Base-by-base conservation (phyloP, 2,888 invertebrate genomes). In the Thymelicus acteon region DNA sequence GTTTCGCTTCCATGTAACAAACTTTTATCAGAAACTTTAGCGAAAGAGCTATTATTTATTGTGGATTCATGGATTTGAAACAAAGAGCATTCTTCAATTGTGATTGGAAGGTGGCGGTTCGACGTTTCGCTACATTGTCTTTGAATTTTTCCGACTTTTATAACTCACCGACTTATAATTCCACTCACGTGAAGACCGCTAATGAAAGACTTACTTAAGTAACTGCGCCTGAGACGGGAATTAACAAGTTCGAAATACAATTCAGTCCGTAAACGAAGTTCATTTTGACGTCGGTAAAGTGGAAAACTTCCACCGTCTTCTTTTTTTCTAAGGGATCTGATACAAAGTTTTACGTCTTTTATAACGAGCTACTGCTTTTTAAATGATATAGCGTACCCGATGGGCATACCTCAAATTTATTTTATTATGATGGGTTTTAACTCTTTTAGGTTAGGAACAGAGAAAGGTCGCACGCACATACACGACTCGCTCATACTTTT, bases 191-290 rank as follows among this genome's bases (percentile, higher is more conserved):
- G 90, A 85, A 82, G 83, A 84, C 82, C 87, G 87, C 91, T 93
- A 93, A 93, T 92, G 92, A 93, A 92, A 91, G 90, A 88, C 92
- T 91, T 86, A 87, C 88, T 92, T 90, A 91, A 91, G 88, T 86
- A 87, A 89, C 87, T 84, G 85, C 84, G 85, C 85, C 78, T 82
- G 81, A 88, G 89, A 86, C 88, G 84, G 79, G 90, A 91, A 91
- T 92, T 92, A 91, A 89, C 90, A 93, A 93, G 85, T 92, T 92
- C 81, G 77, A 87, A 92, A 93, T 91, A 92, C 88, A 92, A 93
- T 92, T 91, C 89, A 84, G 86, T 84, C 84, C 85, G 87, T 89
- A 87, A 88, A 89, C 84, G 85, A 90, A 91, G 86, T 91, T 89
- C 86, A 86, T 90, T 91, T 88, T 86, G 88, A 87, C 87, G 88